Base-by-base conservation (phyloP, 2,888 invertebrate species). In the Heliconius sara region DNA sequence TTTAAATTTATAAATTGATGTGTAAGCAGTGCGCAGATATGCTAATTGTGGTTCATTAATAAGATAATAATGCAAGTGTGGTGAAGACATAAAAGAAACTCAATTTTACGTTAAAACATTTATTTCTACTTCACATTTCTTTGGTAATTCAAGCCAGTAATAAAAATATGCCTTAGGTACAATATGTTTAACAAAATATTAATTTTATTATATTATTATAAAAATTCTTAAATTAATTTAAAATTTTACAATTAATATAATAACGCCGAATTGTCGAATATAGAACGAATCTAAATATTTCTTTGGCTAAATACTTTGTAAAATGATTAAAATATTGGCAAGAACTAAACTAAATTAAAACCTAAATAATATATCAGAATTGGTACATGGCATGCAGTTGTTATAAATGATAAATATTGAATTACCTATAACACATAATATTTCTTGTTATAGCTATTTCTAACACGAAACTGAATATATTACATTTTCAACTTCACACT, bases 141-240 rank as follows among this genome's bases (percentile, higher is more conserved):
- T 90, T 90, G 91, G 91, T 91, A 89, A 87, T 87, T 84, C 82
- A 84, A 87, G 85, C 85, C 88, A 89, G 85, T 85, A 87, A 84
- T 84, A 65, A 78, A 78, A 78, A 60, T 57, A 78, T 30, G 43
- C 66, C n/a, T 43, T 66, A 39, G 34, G 34, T 39, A 73, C 25
- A 72, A 72, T 78, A 47, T 22, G 34, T 47, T 65, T 78, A 66
- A 57, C 30, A 78, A 66, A 73, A 78, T 78, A 72, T 65, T 43
- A 19, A 47, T 43, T 47, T 22, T 73, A 52, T 57, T 60, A 34
- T 27, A 22, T 6, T 47, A 22, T 34, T 25, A 22, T 7, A 71
- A 27, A 34, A 9, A 16, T 34, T 52, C 52, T 72, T 57, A 60
- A 73, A 60, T 60, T 73, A 73, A 60, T 39, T 27, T 0, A 43